Evolutionary conservation across 2,113 vertebrate species (phyloP).

Genomic region (Macrotis lagotis): DNA sequence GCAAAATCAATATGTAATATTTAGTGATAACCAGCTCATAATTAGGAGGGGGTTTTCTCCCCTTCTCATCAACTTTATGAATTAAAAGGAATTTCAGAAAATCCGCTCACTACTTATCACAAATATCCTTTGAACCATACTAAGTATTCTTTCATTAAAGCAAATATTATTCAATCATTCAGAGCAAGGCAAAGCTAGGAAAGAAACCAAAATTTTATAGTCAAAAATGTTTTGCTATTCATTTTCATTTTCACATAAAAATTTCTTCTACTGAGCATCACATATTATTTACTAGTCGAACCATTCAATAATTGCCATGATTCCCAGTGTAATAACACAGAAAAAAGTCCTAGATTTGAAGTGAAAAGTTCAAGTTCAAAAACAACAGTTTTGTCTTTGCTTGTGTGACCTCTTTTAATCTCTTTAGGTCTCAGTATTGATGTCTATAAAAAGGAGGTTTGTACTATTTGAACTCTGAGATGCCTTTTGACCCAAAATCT

Average conservation of each 20-base stretch:
- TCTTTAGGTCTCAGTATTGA: not conserved
- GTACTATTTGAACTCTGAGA: not conserved
- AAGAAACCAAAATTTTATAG: not conserved
- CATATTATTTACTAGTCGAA: not conserved
- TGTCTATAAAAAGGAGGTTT: not conserved
- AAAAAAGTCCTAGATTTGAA: not conserved
- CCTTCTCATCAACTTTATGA: constrained; percentile 71
- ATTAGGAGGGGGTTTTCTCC: constrained; percentile 74
- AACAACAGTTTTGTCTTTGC: not conserved
- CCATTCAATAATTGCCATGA: not conserved
- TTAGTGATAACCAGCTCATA: constrained; percentile 75
- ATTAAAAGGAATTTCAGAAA: constrained; percentile 75
- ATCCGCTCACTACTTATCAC: constrained; percentile 44
- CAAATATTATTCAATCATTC: not conserved
- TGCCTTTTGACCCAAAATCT: not conserved
- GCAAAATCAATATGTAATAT: constrained; percentile 74
- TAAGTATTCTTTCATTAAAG: not conserved
- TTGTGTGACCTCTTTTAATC: not conserved
- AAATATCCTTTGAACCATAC: not conserved
- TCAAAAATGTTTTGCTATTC: not conserved
- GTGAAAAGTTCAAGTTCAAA: not conserved
- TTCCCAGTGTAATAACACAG: not conserved
- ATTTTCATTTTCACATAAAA: not conserved
- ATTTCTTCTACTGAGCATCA: not conserved
- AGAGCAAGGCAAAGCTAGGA: not conserved